phyloP scores from a whole-genome alignment of 2,113 vertebrate species.

The Rallus limicola region DNA sequence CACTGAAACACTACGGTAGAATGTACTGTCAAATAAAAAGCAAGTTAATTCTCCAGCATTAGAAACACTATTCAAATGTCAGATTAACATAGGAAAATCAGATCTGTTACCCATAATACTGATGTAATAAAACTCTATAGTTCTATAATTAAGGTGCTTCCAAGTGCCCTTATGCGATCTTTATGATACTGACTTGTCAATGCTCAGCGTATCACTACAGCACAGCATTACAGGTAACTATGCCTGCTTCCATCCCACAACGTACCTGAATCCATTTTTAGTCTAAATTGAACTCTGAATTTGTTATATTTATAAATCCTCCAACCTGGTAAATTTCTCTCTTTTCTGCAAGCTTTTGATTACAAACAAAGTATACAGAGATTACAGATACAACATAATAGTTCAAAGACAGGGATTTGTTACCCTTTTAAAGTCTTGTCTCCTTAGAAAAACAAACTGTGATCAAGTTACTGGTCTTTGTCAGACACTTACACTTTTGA shows the following conservation, averaged over 20 bases:
- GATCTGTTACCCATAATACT: not conserved
- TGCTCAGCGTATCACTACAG: not conserved
- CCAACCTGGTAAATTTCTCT: not conserved
- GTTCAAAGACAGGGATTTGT: not conserved
- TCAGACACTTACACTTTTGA: not conserved
- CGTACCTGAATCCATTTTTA: not conserved
- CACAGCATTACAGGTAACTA: not conserved
- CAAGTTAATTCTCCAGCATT: not conserved
- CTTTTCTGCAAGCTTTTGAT: not conserved
- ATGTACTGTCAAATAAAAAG: not conserved
- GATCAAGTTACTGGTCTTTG: not conserved
- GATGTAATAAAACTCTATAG: not conserved
- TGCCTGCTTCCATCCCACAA: not conserved
- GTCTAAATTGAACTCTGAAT: not conserved
- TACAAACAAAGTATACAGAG: not conserved
- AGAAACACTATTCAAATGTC: not conserved
- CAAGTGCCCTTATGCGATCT: not conserved
- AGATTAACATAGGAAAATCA: not conserved
- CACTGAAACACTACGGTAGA: not conserved
- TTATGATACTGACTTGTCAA: not conserved
- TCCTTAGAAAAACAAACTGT: not conserved
- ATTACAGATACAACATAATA: not conserved
- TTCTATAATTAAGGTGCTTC: not conserved
- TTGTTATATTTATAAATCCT: not conserved
- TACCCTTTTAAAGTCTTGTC: not conserved